Conservation (phyloP, 1,140 invertebrate genomes). For the Pentalonia nigronervosa region DNA sequence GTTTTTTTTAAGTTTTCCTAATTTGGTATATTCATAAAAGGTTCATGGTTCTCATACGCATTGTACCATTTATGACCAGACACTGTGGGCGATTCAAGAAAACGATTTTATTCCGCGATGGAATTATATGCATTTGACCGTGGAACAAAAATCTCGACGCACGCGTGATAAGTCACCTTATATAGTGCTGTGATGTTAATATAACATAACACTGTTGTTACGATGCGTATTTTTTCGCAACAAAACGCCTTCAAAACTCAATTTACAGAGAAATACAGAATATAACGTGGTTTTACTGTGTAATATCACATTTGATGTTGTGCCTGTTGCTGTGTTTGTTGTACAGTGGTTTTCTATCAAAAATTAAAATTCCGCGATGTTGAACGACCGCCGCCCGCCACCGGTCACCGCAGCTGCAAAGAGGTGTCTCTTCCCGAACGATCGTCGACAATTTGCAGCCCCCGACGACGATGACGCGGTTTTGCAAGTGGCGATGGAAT, state of each 20-base stretch:
- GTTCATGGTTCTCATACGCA: neutral
- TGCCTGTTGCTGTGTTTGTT: no score
- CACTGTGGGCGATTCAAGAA: constrained; percentile 23
- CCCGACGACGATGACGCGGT: neutral
- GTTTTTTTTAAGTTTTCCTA: constrained; percentile 36
- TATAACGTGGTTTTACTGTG: neutral
- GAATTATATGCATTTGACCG: neutral
- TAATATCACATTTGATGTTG: neutral
- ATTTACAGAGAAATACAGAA: neutral
- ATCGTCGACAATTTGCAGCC: neutral
- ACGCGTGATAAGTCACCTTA: neutral
- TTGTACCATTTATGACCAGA: neutral
- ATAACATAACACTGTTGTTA: neutral
- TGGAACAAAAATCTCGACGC: neutral
- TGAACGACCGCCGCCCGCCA: neutral
- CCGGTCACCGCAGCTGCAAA: neutral
- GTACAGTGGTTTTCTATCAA: neutral
- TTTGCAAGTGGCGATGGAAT: neutral
- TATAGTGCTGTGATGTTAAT: neutral
- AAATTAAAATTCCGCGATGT: neutral
- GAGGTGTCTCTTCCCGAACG: neutral
- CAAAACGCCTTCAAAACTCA: neutral
- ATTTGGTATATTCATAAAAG: constrained; percentile 34
- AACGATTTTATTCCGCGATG: neutral
- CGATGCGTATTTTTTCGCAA: neutral